A percentile compares a stretch with the other conserved stretches of the same genome.
Conservation (phyloP, 2,113 vertebrate species). For the Accipiter virgatus region DNA sequence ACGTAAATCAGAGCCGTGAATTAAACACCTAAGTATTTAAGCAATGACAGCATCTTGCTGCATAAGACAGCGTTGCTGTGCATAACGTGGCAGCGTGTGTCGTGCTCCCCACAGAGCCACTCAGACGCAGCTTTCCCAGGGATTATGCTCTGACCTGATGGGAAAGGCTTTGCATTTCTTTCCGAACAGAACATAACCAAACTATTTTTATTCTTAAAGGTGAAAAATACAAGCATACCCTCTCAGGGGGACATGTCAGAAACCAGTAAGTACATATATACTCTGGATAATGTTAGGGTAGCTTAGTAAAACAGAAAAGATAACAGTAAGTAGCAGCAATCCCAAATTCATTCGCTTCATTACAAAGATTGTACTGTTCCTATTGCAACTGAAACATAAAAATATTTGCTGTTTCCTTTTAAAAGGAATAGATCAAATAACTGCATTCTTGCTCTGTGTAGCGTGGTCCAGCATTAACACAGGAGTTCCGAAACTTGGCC, state of each 20-base stretch:
- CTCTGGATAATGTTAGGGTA: background rate
- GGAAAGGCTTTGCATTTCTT: background rate
- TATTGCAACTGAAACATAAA: background rate
- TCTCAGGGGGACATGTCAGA: background rate
- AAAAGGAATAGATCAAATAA: background rate
- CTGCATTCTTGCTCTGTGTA: background rate
- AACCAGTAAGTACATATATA: background rate
- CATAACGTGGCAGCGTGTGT: rapidly evolving
- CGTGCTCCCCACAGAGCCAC: background rate
- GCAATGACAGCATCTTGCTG: background rate
- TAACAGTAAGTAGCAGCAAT: background rate
- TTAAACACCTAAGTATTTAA: background rate
- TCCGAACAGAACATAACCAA: background rate
- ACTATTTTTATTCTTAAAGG: background rate
- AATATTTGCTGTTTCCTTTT: background rate
- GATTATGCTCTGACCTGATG: background rate
- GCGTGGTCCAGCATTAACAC: background rate
- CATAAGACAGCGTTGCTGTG: rapidly evolving
- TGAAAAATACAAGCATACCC: background rate
- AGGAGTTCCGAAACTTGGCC: background rate
- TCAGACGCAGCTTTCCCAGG: background rate
- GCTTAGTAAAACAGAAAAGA: background rate
- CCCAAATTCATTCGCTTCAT: background rate
- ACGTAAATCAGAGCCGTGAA: background rate
- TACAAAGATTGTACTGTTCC: background rate